Conservation (phyloP, 2,797 vertebrate genomes). For the Adrianichthys oophorus region DNA sequence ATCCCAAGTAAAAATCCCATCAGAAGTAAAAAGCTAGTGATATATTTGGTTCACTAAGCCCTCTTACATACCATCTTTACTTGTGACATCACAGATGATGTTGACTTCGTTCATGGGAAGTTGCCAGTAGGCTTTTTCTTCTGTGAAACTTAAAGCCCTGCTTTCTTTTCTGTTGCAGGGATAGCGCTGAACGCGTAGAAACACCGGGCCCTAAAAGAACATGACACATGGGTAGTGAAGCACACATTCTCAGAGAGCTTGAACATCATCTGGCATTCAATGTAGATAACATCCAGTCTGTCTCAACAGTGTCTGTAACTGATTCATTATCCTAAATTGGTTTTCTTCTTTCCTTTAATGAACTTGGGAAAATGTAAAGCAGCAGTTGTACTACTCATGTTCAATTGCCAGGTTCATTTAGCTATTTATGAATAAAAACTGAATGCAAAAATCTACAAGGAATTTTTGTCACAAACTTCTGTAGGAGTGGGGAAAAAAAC, state of each 20-base stretch:
- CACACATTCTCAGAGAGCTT: background rate
- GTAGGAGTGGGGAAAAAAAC: too few relatives aligned
- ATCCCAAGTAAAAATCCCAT: too few relatives aligned
- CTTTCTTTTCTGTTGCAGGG: constrained; percentile 84
- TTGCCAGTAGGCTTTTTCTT: constrained; percentile 89
- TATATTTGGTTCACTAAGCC: too few relatives aligned
- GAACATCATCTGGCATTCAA: background rate
- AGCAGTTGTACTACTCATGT: too few relatives aligned
- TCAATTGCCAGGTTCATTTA: too few relatives aligned
- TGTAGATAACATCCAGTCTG: background rate
- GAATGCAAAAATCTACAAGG: too few relatives aligned
- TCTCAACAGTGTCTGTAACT: background rate
- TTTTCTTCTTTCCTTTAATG: too few relatives aligned
- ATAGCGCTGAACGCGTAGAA: constrained; percentile 85
- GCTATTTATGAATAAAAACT: too few relatives aligned
- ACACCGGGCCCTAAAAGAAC: constrained; percentile 84
- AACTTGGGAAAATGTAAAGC: too few relatives aligned
- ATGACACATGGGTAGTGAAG: constrained; percentile 4
- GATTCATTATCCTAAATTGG: too few relatives aligned
- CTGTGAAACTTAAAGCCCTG: constrained; percentile 88
- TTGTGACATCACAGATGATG: constrained; percentile 86
- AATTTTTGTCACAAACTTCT: too few relatives aligned
- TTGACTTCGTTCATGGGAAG: constrained; percentile 91
- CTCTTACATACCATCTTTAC: constrained; percentile 80
- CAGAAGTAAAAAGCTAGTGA: too few relatives aligned